Evolutionary conservation across 2,797 vertebrate species (phyloP), one percentile per base, ranked within the genome.

Genomic region (Phataginus tricuspis): DNA sequence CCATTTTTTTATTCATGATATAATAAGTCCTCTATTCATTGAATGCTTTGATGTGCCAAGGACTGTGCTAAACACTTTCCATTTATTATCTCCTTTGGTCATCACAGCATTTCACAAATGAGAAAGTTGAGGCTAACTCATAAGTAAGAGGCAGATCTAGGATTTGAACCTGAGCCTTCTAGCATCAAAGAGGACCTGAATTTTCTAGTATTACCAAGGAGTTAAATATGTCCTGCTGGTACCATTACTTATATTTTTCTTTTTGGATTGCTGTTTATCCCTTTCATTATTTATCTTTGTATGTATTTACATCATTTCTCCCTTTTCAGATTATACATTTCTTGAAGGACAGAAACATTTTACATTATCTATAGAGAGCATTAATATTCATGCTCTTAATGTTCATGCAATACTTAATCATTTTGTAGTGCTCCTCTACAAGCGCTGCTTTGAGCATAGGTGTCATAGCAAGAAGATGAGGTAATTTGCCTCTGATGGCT

Each of bases 211-310:
- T 68, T 45, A 74, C 27, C 31, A 84, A 79, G 21, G 66, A 82
- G 53, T 85, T 74, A 80, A 71, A 19, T 75, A 74, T 85, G 23
- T 63, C 31, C 37, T 75, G 21, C 74, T 78, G 13, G 31, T 88
- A 55, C 19, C 51, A 71, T 68, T 72, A 83, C 86, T 68, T 74
- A 49, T 15, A 51, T 55, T 68, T 85, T 72, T 45, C 45, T 63
- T 79, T 34, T 37, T 86, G 66, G 23, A 68, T 79, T 82, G 66
- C 45, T 69, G 1, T 61, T 68, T 42, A 27, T 84, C 45, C 82
- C 45, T 95, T 86, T 93, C 23, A 79, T 89, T 63, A 71, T 77
- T 69, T 91, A 71, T 86, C 53, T 94, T 78, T 83, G 55, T 14
- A 78, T 64, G 72, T 31, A 59, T 63, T 59, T 92, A 51, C 23